These are phyloP conservation scores for Larimichthys crocea DNA, from an alignment of 2,113 vertebrate genomes.

Conservation along the genomic window DNA sequence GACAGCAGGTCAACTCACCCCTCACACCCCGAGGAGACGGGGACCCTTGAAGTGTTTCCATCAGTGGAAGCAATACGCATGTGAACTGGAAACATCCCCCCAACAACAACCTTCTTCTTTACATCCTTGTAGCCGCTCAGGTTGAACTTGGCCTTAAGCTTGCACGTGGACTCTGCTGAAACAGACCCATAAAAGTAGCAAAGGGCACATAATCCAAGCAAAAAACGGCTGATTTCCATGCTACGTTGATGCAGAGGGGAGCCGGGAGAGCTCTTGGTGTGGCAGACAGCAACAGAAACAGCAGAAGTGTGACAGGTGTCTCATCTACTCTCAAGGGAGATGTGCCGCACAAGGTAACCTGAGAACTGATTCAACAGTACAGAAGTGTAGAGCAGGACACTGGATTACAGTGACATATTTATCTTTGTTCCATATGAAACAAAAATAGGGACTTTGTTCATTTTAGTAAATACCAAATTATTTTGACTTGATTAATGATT, in stretches of 20 bases:
- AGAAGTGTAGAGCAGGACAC: not conserved
- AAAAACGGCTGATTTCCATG: slow-evolving; percentile 66
- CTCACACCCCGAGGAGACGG: slow-evolving; percentile 85
- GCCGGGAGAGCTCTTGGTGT: slow-evolving; percentile 27
- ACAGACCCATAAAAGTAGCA: slow-evolving; percentile 29
- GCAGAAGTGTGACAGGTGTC: slow-evolving; percentile 68
- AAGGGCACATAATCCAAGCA: slow-evolving; percentile 69
- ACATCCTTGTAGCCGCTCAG: slow-evolving; percentile 85
- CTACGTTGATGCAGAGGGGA: slow-evolving; percentile 34
- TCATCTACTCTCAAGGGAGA: slow-evolving; percentile 69
- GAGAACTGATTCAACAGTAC: slow-evolving; percentile 38
- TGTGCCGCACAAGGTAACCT: slow-evolving; percentile 37
- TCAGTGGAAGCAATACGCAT: slow-evolving; percentile 78
- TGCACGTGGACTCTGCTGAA: slow-evolving; percentile 67
- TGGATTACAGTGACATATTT: not conserved
- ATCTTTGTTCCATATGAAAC: not conserved
- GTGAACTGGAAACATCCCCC: slow-evolving; percentile 89
- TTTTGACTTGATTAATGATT: not conserved
- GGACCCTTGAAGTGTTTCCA: slow-evolving; percentile 81
- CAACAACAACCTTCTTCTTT: slow-evolving; percentile 85
- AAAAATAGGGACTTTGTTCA: not conserved
- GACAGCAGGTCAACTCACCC: slow-evolving; percentile 79
- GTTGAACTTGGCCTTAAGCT: slow-evolving; percentile 83
- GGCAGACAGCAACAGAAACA: slow-evolving; percentile 33
- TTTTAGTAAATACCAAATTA: not conserved